Conservation (phyloP, 2,797 vertebrate species). For the Muscicapa comitata region DNA sequence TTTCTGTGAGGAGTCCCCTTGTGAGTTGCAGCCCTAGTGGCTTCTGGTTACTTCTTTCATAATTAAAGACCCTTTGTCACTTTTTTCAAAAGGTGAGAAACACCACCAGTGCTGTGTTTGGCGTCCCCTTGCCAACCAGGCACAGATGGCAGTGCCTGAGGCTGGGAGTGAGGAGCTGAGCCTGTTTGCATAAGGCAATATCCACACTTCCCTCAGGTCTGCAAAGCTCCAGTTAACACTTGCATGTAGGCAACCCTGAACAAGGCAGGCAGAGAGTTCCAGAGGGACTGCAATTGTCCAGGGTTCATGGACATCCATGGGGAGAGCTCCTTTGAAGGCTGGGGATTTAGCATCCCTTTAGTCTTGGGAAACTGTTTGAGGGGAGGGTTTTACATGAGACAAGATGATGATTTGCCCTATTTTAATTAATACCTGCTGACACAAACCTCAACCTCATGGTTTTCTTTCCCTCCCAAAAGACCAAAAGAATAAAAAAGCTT, state of each 20-base stretch:
- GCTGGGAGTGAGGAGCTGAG: background rate
- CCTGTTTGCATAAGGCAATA: background rate
- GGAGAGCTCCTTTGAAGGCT: background rate
- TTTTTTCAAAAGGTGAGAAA: background rate
- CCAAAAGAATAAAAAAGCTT: background rate
- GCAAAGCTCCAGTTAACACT: background rate
- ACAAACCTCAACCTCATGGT: background rate
- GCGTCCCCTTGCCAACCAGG: background rate
- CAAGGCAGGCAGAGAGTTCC: background rate
- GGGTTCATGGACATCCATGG: background rate
- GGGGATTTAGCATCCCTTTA: background rate
- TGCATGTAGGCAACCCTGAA: background rate
- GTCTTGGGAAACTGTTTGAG: fast-evolving
- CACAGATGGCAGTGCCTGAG: background rate
- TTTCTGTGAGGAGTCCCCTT: background rate
- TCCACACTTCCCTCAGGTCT: background rate
- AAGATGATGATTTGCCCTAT: background rate
- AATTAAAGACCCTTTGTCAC: background rate
- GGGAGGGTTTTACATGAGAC: background rate
- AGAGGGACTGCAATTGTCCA: background rate
- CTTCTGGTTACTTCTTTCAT: background rate
- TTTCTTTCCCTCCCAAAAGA: background rate
- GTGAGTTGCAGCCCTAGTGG: background rate
- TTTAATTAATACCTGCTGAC: background rate
- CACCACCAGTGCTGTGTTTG: background rate